Percentiles rank a stretch among this genome's conserved stretches.
These are phyloP conservation scores for Oryzias sinensis DNA, from an alignment of 2,797 vertebrate species.

Conservation along the genomic window DNA sequence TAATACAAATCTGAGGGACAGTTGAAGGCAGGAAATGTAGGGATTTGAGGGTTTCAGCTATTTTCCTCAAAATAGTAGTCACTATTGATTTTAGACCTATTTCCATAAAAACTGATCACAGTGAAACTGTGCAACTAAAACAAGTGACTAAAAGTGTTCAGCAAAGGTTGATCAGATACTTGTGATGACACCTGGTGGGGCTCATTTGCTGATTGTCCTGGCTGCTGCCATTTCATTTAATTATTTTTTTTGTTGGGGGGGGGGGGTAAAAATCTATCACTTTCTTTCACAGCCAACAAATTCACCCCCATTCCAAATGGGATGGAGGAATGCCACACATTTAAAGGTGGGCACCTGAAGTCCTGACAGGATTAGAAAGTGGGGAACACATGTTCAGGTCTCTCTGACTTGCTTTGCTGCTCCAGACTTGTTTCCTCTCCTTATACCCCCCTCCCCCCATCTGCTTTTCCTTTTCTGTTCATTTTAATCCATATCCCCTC, in stretches of 20 bases:
- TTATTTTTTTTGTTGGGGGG: slow-evolving; percentile 18
- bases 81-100: neutral
- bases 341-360: slow-evolving; percentile 55
- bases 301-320: slow-evolving; percentile 4
- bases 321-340: slow-evolving; percentile 3
- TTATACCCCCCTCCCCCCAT: slow-evolving; percentile 43
- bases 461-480: slow-evolving; percentile 46
- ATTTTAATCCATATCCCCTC: slow-evolving; percentile 37
- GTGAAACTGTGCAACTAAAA: slow-evolving; percentile 1
- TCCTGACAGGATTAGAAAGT: slow-evolving; percentile 64
- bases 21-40: slow-evolving; percentile 12
- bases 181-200: slow-evolving; percentile 24
- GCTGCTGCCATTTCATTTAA: too few species aligned
- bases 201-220: too few species aligned
- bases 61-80: slow-evolving; percentile 20
- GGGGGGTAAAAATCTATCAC: slow-evolving; percentile 77
- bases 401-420: slow-evolving; percentile 54
- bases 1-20: slow-evolving; percentile 44
- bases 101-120: slow-evolving; percentile 18
- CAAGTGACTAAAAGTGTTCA: neutral
- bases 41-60: slow-evolving; percentile 10
- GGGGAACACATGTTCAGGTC: slow-evolving; percentile 73
- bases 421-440: slow-evolving; percentile 59
- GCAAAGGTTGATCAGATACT: slow-evolving; percentile 55
- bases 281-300: slow-evolving; percentile 39